phyloP scores from a whole-genome alignment of 2,797 vertebrate species.

The Megaceryle alcyon region DNA sequence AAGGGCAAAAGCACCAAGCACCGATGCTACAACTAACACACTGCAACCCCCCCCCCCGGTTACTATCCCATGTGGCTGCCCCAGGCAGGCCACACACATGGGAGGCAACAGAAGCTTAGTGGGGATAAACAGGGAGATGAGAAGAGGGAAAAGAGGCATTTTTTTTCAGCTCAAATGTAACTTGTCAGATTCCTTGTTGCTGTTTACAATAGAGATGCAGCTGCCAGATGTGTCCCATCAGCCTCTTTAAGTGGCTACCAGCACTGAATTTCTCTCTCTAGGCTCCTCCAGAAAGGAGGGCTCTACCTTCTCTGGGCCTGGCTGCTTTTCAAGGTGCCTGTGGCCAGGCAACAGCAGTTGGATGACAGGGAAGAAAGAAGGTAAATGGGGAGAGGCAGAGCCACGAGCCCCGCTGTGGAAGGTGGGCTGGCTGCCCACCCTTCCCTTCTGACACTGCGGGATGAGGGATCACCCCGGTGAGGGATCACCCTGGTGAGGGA shows the following conservation, averaged over 20 bases:
- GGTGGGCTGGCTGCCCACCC: not conserved
- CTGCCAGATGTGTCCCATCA: slow-evolving; percentile 26
- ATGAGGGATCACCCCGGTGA: not conserved
- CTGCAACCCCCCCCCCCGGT: not conserved
- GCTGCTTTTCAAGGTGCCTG: too few species aligned
- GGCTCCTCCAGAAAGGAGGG: not conserved
- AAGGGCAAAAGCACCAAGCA: slow-evolving; percentile 34
- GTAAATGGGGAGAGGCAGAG: not conserved
- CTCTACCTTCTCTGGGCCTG: not conserved
- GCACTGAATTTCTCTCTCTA: not conserved
- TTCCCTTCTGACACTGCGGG: not conserved
- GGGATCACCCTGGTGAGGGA: not conserved
- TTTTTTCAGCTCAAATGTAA: not conserved
- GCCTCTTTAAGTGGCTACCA: not conserved
- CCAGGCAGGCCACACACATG: not conserved
- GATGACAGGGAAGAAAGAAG: not conserved
- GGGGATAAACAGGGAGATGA: slow-evolving; percentile 45
- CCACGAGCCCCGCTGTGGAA: not conserved
- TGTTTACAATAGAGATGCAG: not conserved
- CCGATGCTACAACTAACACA: not conserved
- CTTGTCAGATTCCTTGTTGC: not conserved
- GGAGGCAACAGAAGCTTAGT: slow-evolving; percentile 20
- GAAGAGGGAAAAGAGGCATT: slow-evolving; percentile 65
- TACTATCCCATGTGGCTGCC: not conserved
- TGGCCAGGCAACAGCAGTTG: too few species aligned